These are phyloP conservation scores for Drosophila parthenogenetica DNA, from an alignment of 2,888 invertebrate species.

Conservation along the genomic window DNA sequence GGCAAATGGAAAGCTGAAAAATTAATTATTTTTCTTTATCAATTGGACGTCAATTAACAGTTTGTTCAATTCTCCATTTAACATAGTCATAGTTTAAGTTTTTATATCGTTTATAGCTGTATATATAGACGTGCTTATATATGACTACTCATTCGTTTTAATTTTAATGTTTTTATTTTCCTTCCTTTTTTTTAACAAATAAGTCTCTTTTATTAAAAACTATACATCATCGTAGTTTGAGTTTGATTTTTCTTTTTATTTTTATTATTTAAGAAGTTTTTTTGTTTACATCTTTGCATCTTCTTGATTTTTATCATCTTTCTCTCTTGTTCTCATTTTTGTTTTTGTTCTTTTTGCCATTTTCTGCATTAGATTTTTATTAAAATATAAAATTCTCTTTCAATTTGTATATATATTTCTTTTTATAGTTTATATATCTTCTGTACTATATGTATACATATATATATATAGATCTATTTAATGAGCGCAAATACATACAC, in stretches of 20 bases:
- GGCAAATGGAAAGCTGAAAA: constrained; percentile 11
- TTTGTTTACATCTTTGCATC: constrained; percentile 27
- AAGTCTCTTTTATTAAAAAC: constrained; percentile 66
- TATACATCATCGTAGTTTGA: constrained; percentile 61
- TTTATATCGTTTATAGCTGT: constrained; percentile 28
- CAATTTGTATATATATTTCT: constrained; percentile 39
- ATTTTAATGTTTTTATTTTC: too few relatives aligned
- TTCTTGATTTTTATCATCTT: constrained; percentile 10
- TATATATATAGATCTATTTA: constrained; percentile 37
- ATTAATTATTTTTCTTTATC: background rate
- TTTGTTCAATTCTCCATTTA: constrained; percentile 46
- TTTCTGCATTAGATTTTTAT: constrained; percentile 61
- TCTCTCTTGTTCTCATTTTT: constrained; percentile 31
- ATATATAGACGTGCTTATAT: constrained; percentile 33
- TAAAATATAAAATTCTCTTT: constrained; percentile 69
- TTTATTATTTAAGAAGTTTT: constrained; percentile 47
- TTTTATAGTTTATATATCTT: constrained; percentile 33
- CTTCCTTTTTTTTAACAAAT: constrained; percentile 49
- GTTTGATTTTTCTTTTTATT: constrained; percentile 44
- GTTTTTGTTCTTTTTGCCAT: constrained; percentile 60
- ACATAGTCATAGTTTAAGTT: constrained; percentile 39
- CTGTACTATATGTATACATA: constrained; percentile 28
- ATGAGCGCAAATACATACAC: constrained; percentile 68
- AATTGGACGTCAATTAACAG: constrained; percentile 39
- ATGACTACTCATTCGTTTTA: constrained; percentile 35